Evolutionary conservation across 2,888 invertebrate genomes (phyloP).

Genomic region (Neria commutata): DNA sequence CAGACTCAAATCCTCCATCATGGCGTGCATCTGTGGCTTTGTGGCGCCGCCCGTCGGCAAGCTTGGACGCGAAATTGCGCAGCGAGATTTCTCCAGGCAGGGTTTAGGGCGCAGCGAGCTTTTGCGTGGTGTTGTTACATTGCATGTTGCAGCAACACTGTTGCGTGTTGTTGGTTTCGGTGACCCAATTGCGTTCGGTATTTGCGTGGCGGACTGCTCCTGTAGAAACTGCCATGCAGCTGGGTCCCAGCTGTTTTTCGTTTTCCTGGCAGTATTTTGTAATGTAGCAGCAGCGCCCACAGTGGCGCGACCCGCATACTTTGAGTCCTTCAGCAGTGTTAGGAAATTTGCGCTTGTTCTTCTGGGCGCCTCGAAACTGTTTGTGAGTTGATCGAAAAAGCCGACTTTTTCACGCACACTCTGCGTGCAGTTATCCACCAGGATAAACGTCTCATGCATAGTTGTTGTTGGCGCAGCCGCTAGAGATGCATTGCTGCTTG

Average conservation of each 20-base stretch:
- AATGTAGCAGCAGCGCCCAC: slow-evolving; percentile 1
- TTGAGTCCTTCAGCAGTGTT: slow-evolving; percentile 35
- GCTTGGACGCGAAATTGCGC: slow-evolving; percentile 43
- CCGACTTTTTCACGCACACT: slow-evolving; percentile 42
- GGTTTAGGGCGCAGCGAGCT: slow-evolving; percentile 45
- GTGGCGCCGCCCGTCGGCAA: slow-evolving; percentile 31
- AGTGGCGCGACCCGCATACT: slow-evolving; percentile 11
- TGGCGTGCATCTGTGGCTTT: slow-evolving; percentile 48
- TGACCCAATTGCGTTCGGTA: not conserved
- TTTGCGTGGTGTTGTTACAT: slow-evolving; percentile 40
- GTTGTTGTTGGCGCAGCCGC: not conserved
- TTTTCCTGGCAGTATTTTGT: not conserved
- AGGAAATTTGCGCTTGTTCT: slow-evolving; percentile 19
- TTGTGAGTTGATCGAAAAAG: slow-evolving; percentile 46
- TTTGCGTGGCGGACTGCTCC: too few relatives aligned
- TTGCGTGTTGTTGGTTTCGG: not conserved
- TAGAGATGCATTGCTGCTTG: not conserved
- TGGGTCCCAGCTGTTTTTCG: not conserved
- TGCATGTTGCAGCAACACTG: slow-evolving; percentile 34
- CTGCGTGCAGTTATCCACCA: not conserved
- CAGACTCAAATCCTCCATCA: slow-evolving; percentile 56
- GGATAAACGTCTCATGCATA: too few relatives aligned
- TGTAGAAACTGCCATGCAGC: too few relatives aligned
- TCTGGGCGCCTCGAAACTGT: slow-evolving; percentile 36
- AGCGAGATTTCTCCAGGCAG: slow-evolving; percentile 49